Percentiles rank a stretch among this genome's conserved stretches.
Evolutionary conservation across 1,140 invertebrate genomes (phyloP).

Genomic region (Diploscapter pachys): DNA sequence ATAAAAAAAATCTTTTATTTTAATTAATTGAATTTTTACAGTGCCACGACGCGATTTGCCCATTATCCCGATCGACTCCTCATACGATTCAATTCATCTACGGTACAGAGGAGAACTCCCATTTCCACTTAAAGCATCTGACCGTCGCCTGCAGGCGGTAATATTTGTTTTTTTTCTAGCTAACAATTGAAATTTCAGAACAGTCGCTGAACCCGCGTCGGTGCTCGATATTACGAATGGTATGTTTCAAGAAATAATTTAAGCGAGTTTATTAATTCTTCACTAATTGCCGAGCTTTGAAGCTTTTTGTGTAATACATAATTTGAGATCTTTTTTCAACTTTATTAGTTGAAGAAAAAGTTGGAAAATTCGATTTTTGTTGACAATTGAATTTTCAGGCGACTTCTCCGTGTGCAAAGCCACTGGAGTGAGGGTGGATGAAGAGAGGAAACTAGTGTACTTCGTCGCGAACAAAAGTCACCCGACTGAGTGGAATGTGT

Average conservation of each 20-base stretch:
- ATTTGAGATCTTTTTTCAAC: too few species aligned
- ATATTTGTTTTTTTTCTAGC: not conserved
- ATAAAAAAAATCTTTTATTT: not conserved
- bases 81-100: constrained; percentile 24
- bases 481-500: constrained; percentile 34
- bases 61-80: not conserved
- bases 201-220: too few species aligned
- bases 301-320: too few species aligned
- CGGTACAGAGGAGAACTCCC: constrained; percentile 7
- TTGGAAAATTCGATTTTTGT: too few species aligned
- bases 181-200: too few species aligned
- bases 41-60: constrained; percentile 19
- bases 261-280: too few species aligned
- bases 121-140: constrained; percentile 9
- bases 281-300: too few species aligned
- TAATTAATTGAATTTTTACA: not conserved
- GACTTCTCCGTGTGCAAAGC: constrained; percentile 24
- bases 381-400: not conserved
- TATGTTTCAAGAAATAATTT: too few species aligned
- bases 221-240: too few species aligned
- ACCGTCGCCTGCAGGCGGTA: not conserved
- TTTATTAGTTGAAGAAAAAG: too few species aligned
- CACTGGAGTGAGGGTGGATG: constrained; percentile 38
- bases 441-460: constrained; percentile 42
- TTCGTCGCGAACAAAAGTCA: constrained; percentile 43